These are phyloP conservation scores for Drusus annulatus DNA, from an alignment of 1,140 invertebrate species.

Conservation along the genomic window DNA sequence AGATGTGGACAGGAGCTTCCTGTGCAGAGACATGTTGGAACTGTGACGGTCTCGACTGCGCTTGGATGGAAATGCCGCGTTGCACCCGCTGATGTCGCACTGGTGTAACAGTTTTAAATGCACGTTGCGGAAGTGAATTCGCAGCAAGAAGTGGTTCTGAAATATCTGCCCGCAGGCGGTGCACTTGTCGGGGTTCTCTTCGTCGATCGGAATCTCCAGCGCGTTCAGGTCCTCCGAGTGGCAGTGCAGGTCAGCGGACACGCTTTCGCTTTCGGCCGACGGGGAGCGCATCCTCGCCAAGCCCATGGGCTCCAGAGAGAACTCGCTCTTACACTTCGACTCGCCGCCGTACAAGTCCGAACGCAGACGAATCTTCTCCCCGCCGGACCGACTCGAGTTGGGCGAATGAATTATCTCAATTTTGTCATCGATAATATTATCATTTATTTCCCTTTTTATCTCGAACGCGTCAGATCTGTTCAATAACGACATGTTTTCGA, in stretches of 20 bases:
- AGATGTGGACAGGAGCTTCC: slow-evolving; percentile 85
- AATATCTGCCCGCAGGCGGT: slow-evolving; percentile 93
- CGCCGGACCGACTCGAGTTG: slow-evolving; percentile 63
- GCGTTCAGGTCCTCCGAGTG: slow-evolving; percentile 79
- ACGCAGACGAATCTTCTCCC: slow-evolving; percentile 67
- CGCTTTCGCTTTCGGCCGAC: slow-evolving; percentile 70
- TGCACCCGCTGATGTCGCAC: slow-evolving; percentile 93
- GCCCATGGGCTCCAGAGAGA: slow-evolving; percentile 64
- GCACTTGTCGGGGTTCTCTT: slow-evolving; percentile 86
- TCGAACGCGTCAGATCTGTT: slow-evolving; percentile 25
- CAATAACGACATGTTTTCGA: slow-evolving; percentile 60
- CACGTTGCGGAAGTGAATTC: slow-evolving; percentile 93
- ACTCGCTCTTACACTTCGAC: slow-evolving; percentile 67
- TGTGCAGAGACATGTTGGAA: slow-evolving; percentile 90
- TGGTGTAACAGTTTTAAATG: slow-evolving; percentile 94
- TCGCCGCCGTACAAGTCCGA: slow-evolving; percentile 69
- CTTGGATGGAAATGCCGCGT: slow-evolving; percentile 94
- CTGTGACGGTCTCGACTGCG: slow-evolving; percentile 92
- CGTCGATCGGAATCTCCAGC: slow-evolving; percentile 84
- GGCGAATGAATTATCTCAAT: neutral
- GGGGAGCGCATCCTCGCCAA: slow-evolving; percentile 70
- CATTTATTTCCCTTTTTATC: slow-evolving; percentile 47
- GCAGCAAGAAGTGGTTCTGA: slow-evolving; percentile 93
- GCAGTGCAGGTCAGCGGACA: slow-evolving; percentile 72
- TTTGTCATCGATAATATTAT: slow-evolving; percentile 25